Conservation (phyloP, 2,888 invertebrate species). For the Meandrusa payeni region DNA sequence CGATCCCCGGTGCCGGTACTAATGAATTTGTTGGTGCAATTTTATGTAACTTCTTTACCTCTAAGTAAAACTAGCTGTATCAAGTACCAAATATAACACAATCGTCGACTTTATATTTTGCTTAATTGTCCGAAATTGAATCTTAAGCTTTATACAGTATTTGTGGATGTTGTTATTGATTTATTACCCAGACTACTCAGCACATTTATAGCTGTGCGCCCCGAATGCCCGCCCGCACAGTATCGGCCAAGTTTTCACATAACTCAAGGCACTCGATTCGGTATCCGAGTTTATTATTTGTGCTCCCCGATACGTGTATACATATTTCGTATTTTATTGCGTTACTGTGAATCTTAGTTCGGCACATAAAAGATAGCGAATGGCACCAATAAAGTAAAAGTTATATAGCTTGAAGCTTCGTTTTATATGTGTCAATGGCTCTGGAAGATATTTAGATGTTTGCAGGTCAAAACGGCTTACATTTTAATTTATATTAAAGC, state of each 20-base stretch:
- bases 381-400: slow-evolving; percentile 30
- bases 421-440: too few relatives aligned
- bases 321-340: slow-evolving; percentile 58
- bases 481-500: slow-evolving; percentile 11
- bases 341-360: slow-evolving; percentile 49
- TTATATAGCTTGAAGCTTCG: too few relatives aligned
- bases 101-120: not conserved
- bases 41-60: too few relatives aligned
- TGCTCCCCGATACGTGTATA: slow-evolving; percentile 47
- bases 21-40: too few relatives aligned
- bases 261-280: slow-evolving; percentile 77
- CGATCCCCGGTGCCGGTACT: too few relatives aligned
- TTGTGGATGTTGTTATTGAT: slow-evolving; percentile 12
- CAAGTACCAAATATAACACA: not conserved
- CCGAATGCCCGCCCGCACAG: slow-evolving; percentile 47
- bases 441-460: too few relatives aligned
- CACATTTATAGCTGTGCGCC: slow-evolving; percentile 36
- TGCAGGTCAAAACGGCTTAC: too few relatives aligned
- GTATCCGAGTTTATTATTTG: slow-evolving; percentile 73
- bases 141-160: not conserved
- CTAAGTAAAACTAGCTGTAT: too few relatives aligned
- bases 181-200: slow-evolving; percentile 36
- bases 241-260: slow-evolving; percentile 72
- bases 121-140: slow-evolving; percentile 12
- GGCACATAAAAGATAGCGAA: slow-evolving; percentile 33